Evolutionary conservation across 2,888 invertebrate genomes (phyloP), one percentile per base, ranked within the genome.

Genomic region (Hipparchia semele): DNA sequence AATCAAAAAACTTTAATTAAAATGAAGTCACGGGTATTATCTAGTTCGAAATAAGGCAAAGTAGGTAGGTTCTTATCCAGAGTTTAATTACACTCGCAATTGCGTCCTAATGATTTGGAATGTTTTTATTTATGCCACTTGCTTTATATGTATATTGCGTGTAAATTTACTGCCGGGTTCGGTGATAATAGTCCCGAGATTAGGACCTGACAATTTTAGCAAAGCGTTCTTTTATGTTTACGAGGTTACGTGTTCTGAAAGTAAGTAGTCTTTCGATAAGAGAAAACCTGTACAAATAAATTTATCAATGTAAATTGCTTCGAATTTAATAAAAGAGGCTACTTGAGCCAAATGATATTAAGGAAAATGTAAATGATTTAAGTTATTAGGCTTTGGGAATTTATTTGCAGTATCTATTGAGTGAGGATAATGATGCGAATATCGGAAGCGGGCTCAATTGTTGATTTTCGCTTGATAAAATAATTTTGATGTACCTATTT

Each of bases 141-240:
- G 74, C 73, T 79, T 78, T 79, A 80, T 80, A 79, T 81, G 79
- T 79, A 80, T 75, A 81, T 79, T 78, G 80, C 75, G 81, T 80
- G 78, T 80, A 81, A 82, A 84, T 83, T 84, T 83, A 84, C 81
- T 77, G 77, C 77, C 76, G 76, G 81, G 80, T 81, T 80, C 83
- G 76, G 80, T 78, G 80, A 82, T 82, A 83, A 87, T 83, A 79
- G 81, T 60, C 80, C 81, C 81, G 78, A 84, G 86, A 85, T 87
- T 84, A 87, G 82, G 81, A 83, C 82, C 83, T 84, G 82, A 84
- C 84, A 85, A 85, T 84, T 84, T 83, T 83, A 82, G 83, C 79
- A 78, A 83, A 84, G 83, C 82, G 83, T 82, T 83, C 83, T 87
- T 87, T 87, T 85, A 87, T 85, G 85, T 87, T 87, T 84, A 87